A percentile compares a stretch with the other conserved stretches of the same genome.
These are phyloP conservation scores for Dicyrtoma fusca DNA, from an alignment of 2,888 invertebrate species.

Conservation along the genomic window DNA sequence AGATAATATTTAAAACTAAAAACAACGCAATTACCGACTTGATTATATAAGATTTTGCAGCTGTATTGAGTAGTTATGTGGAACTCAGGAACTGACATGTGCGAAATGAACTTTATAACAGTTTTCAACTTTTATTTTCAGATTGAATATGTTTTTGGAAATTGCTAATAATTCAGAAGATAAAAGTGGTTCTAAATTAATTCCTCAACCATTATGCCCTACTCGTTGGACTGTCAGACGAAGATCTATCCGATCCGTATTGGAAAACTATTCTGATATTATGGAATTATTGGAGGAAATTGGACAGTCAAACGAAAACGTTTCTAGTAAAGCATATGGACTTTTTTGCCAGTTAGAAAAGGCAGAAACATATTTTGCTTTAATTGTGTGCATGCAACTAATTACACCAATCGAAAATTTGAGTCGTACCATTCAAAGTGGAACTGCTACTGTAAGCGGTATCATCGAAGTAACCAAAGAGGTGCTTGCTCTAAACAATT, in stretches of 20 bases:
- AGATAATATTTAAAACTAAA: too few species aligned
- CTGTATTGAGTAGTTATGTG: too few species aligned
- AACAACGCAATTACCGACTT: too few species aligned
- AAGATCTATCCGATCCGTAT: not conserved
- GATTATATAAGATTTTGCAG: too few species aligned
- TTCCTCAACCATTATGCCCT: not conserved
- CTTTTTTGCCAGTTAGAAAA: not conserved
- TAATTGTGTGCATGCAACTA: not conserved
- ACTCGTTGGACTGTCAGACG: not conserved
- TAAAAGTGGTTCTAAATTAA: too few species aligned
- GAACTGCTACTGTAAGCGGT: not conserved
- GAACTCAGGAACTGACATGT: too few species aligned
- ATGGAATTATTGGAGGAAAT: not conserved
- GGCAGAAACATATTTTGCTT: not conserved
- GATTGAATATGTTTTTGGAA: too few species aligned
- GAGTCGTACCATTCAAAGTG: not conserved
- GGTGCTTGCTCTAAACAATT: not conserved
- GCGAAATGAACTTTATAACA: too few species aligned
- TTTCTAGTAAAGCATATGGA: not conserved
- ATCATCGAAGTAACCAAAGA: not conserved
- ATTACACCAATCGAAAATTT: not conserved
- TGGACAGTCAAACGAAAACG: not conserved
- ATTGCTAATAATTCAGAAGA: too few species aligned
- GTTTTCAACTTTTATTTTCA: too few species aligned
- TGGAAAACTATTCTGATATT: not conserved